Conservation (phyloP, 2,797 vertebrate species). For the Graptemys geographica region DNA sequence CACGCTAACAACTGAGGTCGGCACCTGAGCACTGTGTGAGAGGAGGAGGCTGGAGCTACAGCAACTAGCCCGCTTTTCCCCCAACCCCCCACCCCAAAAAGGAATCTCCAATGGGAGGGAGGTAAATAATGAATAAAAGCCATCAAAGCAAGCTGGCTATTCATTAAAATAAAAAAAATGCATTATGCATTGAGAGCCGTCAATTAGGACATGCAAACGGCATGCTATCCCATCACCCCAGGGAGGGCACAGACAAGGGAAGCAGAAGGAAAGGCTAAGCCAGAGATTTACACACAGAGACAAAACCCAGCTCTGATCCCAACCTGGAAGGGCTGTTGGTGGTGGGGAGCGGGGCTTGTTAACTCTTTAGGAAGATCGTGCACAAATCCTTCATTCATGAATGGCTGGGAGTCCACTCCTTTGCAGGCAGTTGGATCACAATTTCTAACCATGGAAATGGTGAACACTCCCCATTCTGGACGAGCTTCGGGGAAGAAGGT, state of each 20-base stretch:
- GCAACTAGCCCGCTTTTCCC: not conserved
- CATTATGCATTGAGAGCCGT: constrained; percentile 74
- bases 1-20: constrained; percentile 66
- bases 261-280: constrained; percentile 66
- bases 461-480: not conserved
- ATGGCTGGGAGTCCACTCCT: constrained; percentile 8
- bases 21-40: constrained; percentile 60
- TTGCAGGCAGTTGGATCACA: not conserved
- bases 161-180: constrained; percentile 77
- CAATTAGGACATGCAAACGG: constrained; percentile 70
- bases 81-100: constrained; percentile 36
- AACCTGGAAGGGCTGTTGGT: constrained; percentile 42
- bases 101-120: constrained; percentile 64
- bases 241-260: constrained; percentile 54
- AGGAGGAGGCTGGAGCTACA: constrained; percentile 45
- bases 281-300: constrained; percentile 67
- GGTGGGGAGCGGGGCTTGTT: constrained; percentile 19
- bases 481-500: not conserved
- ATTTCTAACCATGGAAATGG: not conserved
- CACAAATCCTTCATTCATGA: not conserved
- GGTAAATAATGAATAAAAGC: constrained; percentile 66
- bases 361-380: not conserved
- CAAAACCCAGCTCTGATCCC: constrained; percentile 62
- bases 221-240: constrained; percentile 61
- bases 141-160: constrained; percentile 69